A percentile compares a stretch with the other conserved stretches of the same genome.
Conservation (phyloP, 2,888 invertebrate genomes). For the Drosophila paramelanica region DNA sequence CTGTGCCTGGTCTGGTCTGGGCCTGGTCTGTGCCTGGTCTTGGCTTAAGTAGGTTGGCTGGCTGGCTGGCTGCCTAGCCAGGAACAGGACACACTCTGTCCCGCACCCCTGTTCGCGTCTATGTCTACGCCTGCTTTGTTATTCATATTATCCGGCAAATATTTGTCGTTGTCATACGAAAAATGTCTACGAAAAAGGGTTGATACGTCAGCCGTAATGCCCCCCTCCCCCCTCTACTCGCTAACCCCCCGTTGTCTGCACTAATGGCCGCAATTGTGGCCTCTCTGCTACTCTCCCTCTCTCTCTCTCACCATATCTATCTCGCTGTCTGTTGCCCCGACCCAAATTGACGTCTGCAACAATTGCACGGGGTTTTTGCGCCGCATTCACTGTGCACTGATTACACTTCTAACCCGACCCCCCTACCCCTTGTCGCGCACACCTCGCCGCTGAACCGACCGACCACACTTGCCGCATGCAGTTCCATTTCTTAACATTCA, state of each 20-base stretch:
- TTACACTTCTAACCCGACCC: constrained; percentile 35
- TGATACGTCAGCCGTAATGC: constrained; percentile 54
- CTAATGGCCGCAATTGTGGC: constrained; percentile 81
- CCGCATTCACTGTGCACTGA: constrained; percentile 50
- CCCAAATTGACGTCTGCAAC: constrained; percentile 74
- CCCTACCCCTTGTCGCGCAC: not conserved
- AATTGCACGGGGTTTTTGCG: constrained; percentile 58
- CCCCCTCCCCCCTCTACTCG: constrained; percentile 4
- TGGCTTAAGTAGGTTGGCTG: constrained; percentile 72
- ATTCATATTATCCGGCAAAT: constrained; percentile 82
- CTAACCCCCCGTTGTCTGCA: constrained; percentile 17
- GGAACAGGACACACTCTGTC: constrained; percentile 18
- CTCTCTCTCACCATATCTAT: constrained; percentile 12
- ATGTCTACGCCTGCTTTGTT: constrained; percentile 73
- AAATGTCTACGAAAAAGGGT: constrained; percentile 75
- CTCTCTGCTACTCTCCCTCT: constrained; percentile 16
- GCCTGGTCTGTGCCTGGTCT: constrained; percentile 29
- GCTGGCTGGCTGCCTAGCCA: constrained; percentile 47
- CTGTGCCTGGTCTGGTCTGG: constrained; percentile 33
- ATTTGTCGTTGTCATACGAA: constrained; percentile 81
- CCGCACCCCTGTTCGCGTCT: constrained; percentile 28
- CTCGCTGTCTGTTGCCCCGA: constrained; percentile 56
- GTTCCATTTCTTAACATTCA: constrained; percentile 37
- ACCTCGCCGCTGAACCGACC: not conserved
- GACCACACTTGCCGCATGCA: constrained; percentile 27